These are phyloP conservation scores for Branchinecta lindahli DNA, from an alignment of 1,140 invertebrate genomes.

Conservation along the genomic window DNA sequence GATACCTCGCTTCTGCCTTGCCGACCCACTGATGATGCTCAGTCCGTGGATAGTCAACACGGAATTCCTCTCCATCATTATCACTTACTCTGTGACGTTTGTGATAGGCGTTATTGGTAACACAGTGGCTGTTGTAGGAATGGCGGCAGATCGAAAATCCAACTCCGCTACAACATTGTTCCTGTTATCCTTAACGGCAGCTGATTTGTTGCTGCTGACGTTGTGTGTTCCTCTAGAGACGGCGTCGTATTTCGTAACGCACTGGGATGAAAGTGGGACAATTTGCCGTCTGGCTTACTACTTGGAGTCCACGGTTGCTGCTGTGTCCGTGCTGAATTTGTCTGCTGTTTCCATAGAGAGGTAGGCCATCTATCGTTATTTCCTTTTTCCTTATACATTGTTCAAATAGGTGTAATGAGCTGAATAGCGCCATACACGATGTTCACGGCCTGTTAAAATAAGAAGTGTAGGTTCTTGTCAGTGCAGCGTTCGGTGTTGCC, in stretches of 20 bases:
- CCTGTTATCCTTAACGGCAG: slow-evolving; percentile 30
- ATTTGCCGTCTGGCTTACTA: slow-evolving; percentile 33
- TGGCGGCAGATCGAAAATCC: slow-evolving; percentile 26
- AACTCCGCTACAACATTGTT: slow-evolving; percentile 27
- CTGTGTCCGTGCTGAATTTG: slow-evolving; percentile 33
- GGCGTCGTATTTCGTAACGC: slow-evolving; percentile 31
- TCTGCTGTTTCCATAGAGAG: slow-evolving; percentile 33
- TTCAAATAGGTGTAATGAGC: too few relatives aligned
- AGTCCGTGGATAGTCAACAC: slow-evolving; percentile 28
- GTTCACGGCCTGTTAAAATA: too few relatives aligned
- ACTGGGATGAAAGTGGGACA: slow-evolving; percentile 28
- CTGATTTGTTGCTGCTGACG: slow-evolving; percentile 33
- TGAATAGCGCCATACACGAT: too few relatives aligned
- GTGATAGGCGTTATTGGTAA: slow-evolving; percentile 29
- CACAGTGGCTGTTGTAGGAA: slow-evolving; percentile 25
- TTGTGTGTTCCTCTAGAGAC: slow-evolving; percentile 33
- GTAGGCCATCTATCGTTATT: slow-evolving; percentile 23
- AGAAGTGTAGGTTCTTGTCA: too few relatives aligned
- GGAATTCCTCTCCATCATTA: slow-evolving; percentile 29
- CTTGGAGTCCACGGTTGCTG: slow-evolving; percentile 30
- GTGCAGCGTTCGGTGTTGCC: too few relatives aligned
- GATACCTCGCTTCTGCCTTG: slow-evolving; percentile 21
- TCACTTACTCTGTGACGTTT: slow-evolving; percentile 31
- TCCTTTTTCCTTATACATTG: not conserved
- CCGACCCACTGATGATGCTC: slow-evolving; percentile 31